Evolutionary conservation across 2,797 vertebrate genomes (phyloP), one percentile per base, ranked within the genome.

Genomic region (Numenius phaeopus): DNA sequence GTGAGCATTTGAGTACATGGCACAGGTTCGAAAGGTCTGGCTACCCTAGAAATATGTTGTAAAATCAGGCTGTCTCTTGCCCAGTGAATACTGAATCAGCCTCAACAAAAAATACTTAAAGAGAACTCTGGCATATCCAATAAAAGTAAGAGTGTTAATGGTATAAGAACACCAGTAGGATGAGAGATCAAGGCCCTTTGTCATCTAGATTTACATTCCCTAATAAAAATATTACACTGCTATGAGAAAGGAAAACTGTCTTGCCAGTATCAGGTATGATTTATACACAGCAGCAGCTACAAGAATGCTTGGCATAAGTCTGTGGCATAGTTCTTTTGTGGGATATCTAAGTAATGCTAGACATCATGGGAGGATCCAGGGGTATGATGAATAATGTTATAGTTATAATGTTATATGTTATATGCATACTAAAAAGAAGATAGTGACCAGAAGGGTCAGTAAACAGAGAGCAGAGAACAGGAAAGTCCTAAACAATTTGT

Each of bases 171-270:
- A 42, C 9, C 29, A 62, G 26, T 22, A 90, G 34, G 46, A 86
- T 54, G 57, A n/a, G 32, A 91, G 80, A 88, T 88, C 76, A 76
- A 95, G 83, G 54, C 20, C 21, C 32, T 75, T 32, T 87, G 85
- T 81, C 90, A 86, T 62, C 39, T 69, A 75, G 52, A 91, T 88
- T 93, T 94, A 93, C 61, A 69, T 86, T 76, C 26, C 32, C 37
- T 87, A 86, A 86, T 94, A 86, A 95, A 95, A 94, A 39, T 87
- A 67, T 86, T 88, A 65, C 82, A 92, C 27, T 57, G 90, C 52
- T 94, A 7, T 27, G 21, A 94, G 67, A 91, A 89, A 87, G 32
- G 24, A 94, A 89, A 94, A 87, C 54, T 61, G 29, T 62, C 27
- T 67, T 94, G 59, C 30, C 47, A 57, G 10, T 52, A 83, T 87